Evolutionary conservation across 2,113 vertebrate species (phyloP), one percentile per base, ranked within the genome.

Genomic region (Perccottus glenii): DNA sequence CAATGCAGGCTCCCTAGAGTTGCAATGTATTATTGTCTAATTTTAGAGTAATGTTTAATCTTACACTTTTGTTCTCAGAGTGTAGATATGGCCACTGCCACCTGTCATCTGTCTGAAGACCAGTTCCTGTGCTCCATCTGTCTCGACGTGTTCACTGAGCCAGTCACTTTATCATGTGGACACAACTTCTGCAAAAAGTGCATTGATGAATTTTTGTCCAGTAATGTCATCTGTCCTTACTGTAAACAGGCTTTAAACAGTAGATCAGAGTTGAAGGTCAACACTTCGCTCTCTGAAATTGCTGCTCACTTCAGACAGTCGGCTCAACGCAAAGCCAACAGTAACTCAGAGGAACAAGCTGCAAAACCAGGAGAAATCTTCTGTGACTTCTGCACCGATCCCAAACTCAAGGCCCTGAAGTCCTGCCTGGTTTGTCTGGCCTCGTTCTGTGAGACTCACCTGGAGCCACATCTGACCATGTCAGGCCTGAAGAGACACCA

Each of bases 71-170:
- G 19, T 48, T 48, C 5, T 52, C 50, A 52, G 50, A 10, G 50
- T 32, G 19, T 27, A 51, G 19, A 5, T 15, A 58, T 58, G 38
- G 56, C 56, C 11, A 58, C 36, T 43, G 56, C n/a, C 15, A 42
- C 56, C 15, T 43, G 36, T 58, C 56, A 16, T 35, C 36, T 58
- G 15, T 58, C 56, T 11, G 38, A 58, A 38, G 56, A 58, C n/a
- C 36, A 58, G 7, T 58, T 40, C 14, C 56, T 58, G 36, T 58
- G 56, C 40, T 58, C 36, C 36, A 58, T 58, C 38, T 58, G 55
- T 15, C 55, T 58, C 35, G 36, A 58, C 5, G 36, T 58, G 36
- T 58, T 58, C 55, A 58, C 15, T 7, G 36, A 58, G 9, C 55
- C 55, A 16, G 55, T 58, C 38, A 58, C 36, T 42, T 16, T 42